Evolutionary conservation across 2,113 vertebrate species (phyloP), one percentile per base, ranked within the genome.

Genomic region (Ptychochromis oligacanthus): DNA sequence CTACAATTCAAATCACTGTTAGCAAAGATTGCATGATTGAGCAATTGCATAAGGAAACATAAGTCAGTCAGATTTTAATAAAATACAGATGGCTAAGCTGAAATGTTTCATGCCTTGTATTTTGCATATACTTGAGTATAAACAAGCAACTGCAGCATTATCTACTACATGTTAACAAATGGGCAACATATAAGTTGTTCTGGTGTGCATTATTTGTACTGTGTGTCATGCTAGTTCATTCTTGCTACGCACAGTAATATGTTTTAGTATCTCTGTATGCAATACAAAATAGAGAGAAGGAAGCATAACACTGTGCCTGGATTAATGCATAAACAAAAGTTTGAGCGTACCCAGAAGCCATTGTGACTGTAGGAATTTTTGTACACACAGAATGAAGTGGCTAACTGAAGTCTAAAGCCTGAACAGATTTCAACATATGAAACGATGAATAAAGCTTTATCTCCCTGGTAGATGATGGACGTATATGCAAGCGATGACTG

Each of bases 361-460:
- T 46, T 76, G 28, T 58, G 46, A 20, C 67, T 46, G n/a, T 31
- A 15, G 13, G 14, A 20, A n/a, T 60, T 28, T 38, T 49, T 12
- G 17, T 81, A 74, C 75, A 80, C 28, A 36, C 11, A 79, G 64
- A 72, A 67, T 17, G 22, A 78, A 79, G 8, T 18, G 11, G 38
- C 75, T 52, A 82, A 81, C 56, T 57, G 31, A 61, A 67, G 54
- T n/a, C 31, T 80, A 64, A 60, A 10, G 38, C n/a, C 49, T 70
- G 46, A 84, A 67, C 43, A 24, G 12, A 72, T 90, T 77, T 67
- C 3, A 58, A 62, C 34, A 82, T 85, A 80, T 88, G 55, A 87
- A 91, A 93, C 87, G 91, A 88, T 79, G 80, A 81, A 85, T 84
- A 90, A 79, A 88, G 87, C 22, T 57, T 89, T 90, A 80, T 92